phyloP scores from a whole-genome alignment of 1,140 invertebrate species.

The Frieseomelitta varia region DNA sequence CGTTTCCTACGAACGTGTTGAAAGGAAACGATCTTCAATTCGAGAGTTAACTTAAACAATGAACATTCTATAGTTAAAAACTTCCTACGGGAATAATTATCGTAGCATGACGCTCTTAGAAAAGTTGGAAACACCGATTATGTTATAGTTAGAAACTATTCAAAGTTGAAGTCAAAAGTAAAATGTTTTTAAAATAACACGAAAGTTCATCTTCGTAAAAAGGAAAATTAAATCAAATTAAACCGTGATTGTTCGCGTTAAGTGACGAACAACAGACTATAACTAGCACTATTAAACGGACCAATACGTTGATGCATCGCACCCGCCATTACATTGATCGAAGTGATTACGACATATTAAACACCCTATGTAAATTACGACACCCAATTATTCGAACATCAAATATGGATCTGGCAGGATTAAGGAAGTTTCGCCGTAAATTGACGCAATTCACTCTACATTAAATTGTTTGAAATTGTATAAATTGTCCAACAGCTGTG shows the following conservation, averaged over 20 bases:
- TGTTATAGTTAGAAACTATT: neutral
- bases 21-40: neutral
- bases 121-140: neutral
- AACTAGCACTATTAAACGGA: conserved; percentile 40
- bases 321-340: conserved; percentile 39
- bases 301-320: conserved; percentile 35
- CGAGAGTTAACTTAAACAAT: neutral
- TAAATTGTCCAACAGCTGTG: neutral
- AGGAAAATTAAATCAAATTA: neutral
- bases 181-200: neutral
- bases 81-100: too few species aligned
- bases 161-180: neutral
- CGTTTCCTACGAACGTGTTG: neutral
- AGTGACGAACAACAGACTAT: conserved; percentile 17
- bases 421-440: conserved; percentile 45
- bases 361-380: conserved; percentile 55
- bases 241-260: neutral
- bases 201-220: neutral
- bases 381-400: conserved; percentile 58
- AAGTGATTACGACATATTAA: conserved; percentile 59
- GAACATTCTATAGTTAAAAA: too few species aligned
- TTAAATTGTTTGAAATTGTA: neutral
- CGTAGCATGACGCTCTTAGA: too few species aligned
- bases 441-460: neutral
- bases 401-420: conserved; percentile 6